These are phyloP conservation scores for Semnopithecus entellus DNA, from an alignment of 2,113 vertebrate species.

Conservation along the genomic window DNA sequence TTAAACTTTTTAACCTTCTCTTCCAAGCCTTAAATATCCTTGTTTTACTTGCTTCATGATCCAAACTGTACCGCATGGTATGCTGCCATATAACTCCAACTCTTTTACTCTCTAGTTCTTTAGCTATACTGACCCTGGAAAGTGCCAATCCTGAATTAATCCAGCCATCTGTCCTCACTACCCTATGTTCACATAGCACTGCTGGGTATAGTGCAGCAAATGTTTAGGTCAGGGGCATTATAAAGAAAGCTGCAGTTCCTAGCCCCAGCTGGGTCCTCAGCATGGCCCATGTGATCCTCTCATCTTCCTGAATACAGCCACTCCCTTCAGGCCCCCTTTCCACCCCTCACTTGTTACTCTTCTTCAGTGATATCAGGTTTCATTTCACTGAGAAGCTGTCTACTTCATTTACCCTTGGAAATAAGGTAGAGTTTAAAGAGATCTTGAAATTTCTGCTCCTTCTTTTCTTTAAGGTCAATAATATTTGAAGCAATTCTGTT, in stretches of 20 bases:
- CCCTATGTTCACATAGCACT: background rate
- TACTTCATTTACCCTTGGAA: background rate
- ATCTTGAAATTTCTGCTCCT: conserved; percentile 46
- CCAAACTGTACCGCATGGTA: background rate
- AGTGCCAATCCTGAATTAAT: background rate
- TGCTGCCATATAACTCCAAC: background rate
- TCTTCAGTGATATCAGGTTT: background rate
- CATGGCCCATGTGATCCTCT: background rate
- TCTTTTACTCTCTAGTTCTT: background rate
- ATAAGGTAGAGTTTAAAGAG: background rate
- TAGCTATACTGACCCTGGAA: background rate
- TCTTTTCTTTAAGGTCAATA: background rate
- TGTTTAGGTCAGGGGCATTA: background rate
- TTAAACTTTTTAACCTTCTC: background rate
- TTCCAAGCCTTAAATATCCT: background rate
- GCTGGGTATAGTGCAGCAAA: background rate
- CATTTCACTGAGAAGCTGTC: background rate
- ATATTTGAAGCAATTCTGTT: conserved; percentile 39
- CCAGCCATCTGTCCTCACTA: background rate
- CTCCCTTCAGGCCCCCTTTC: background rate
- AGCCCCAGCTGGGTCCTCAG: background rate
- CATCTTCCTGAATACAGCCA: background rate
- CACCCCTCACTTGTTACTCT: background rate
- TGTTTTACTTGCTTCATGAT: background rate
- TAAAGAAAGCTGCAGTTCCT: background rate